Conservation (phyloP, 2,888 invertebrate species). For the Ophraella communa region DNA sequence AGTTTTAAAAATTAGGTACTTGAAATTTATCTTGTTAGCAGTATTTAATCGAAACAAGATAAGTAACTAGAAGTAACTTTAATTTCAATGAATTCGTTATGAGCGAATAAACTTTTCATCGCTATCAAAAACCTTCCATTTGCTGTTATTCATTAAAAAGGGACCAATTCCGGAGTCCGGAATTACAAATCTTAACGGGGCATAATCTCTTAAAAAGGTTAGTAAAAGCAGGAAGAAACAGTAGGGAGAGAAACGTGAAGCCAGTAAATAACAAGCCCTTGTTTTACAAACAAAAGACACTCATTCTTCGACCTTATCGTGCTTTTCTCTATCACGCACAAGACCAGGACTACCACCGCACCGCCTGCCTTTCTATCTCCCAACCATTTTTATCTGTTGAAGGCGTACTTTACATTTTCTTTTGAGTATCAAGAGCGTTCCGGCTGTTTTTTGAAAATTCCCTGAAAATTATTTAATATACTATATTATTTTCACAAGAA, state of each 20-base stretch:
- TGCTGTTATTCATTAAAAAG: slow-evolving; percentile 29
- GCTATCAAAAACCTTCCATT: slow-evolving; percentile 16
- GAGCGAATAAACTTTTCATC: slow-evolving; percentile 11
- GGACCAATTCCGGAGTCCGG: slow-evolving; percentile 21
- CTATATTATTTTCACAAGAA: background rate
- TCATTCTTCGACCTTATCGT: slow-evolving; percentile 49
- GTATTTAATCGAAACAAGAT: too few relatives aligned
- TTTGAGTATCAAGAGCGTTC: slow-evolving; percentile 10
- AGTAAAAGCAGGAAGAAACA: slow-evolving; percentile 28
- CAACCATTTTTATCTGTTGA: slow-evolving; percentile 30
- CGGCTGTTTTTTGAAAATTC: background rate
- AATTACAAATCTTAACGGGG: slow-evolving; percentile 36
- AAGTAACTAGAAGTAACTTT: background rate
- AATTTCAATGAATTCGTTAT: background rate
- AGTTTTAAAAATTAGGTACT: too few relatives aligned
- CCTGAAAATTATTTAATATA: background rate
- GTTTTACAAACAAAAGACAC: slow-evolving; percentile 50
- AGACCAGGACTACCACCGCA: slow-evolving; percentile 32
- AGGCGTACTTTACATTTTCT: slow-evolving; percentile 28
- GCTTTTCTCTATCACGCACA: slow-evolving; percentile 44
- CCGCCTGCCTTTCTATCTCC: slow-evolving; percentile 31
- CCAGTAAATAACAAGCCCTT: slow-evolving; percentile 47
- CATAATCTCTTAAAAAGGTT: slow-evolving; percentile 36
- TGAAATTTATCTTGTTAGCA: too few relatives aligned
- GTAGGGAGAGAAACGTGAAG: slow-evolving; percentile 34